Base-by-base conservation (phyloP, 2,797 vertebrate species). In the Neostethus bicornis region DNA sequence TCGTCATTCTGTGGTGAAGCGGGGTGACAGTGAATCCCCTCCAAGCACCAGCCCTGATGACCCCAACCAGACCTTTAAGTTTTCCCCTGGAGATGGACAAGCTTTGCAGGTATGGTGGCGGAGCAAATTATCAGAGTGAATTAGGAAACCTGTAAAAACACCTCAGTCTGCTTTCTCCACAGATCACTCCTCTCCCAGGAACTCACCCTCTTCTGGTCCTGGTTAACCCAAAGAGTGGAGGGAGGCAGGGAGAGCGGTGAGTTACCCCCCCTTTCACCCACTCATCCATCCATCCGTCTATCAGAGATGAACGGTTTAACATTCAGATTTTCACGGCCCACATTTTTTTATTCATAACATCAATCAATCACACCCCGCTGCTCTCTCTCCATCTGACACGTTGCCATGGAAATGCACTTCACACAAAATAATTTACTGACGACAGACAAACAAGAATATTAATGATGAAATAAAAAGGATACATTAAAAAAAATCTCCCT, bases 211-310 rank as follows among this genome's bases (percentile, higher is more conserved):
- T 98, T 11, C 91, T 98, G 45, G 94, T 98, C 54, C 88, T 98
- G 49, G 96, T 98, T 79, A 98, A 98, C 75, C 96, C 94, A 43
- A 98, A 95, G 83, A 98, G 96, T 1, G 96, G 96, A 73, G 96
- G 96, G 41, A 90, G 94, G 70, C 96, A 98, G 87, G 96, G 96
- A 59, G 95, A 97, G 86, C 84, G 94, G 96, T 98, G 86, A 73
- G 89, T 42, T 46, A 26, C 7, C 26, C 25, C 26, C 25, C 25
- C 26, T 26, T 26, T 26, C 26, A 26, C 25, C 25, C 25, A 26
- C 7, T 26, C 26, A 6, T 26, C 25, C 6, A 26, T 25, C 6
- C 3, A 26, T 7, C 50, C 44, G 44, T 31, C 16, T 45, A 66
- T 56, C 65, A 34, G 29, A 45, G 21, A 47, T 8, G 24, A 51